These are phyloP conservation scores for Polylopha cassiicola DNA, from an alignment of 2,888 invertebrate species.

Conservation along the genomic window DNA sequence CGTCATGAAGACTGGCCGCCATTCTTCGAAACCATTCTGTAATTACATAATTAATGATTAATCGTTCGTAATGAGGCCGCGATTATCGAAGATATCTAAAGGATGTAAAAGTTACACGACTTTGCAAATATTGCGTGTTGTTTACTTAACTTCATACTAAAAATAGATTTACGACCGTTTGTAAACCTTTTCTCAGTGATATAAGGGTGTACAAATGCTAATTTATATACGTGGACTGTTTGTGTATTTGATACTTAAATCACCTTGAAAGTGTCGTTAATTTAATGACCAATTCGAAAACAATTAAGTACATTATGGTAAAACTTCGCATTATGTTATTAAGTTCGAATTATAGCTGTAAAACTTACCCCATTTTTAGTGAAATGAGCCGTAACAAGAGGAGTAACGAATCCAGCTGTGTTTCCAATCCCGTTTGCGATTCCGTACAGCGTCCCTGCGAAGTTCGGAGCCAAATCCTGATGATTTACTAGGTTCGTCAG, in stretches of 20 bases:
- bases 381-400: slow-evolving; percentile 82
- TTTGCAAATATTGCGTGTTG: no score
- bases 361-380: slow-evolving; percentile 75
- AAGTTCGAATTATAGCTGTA: neutral
- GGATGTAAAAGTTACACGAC: no score
- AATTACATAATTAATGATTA: slow-evolving; percentile 30
- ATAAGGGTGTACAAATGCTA: no score
- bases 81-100: slow-evolving; percentile 1
- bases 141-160: no score
- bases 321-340: no score
- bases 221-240: no score
- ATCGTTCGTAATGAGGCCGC: neutral
- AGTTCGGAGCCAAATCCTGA: slow-evolving; percentile 87
- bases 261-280: no score
- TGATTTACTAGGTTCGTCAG: slow-evolving; percentile 79
- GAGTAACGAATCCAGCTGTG: slow-evolving; percentile 84
- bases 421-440: slow-evolving; percentile 86
- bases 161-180: no score
- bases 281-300: no score
- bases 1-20: slow-evolving; percentile 85
- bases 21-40: slow-evolving; percentile 86
- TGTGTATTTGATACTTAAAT: no score
- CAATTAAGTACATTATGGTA: no score
- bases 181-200: no score
- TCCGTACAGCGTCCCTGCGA: slow-evolving; percentile 85